These are phyloP conservation scores for Pipra filicauda DNA, from an alignment of 2,113 vertebrate genomes.

Conservation along the genomic window DNA sequence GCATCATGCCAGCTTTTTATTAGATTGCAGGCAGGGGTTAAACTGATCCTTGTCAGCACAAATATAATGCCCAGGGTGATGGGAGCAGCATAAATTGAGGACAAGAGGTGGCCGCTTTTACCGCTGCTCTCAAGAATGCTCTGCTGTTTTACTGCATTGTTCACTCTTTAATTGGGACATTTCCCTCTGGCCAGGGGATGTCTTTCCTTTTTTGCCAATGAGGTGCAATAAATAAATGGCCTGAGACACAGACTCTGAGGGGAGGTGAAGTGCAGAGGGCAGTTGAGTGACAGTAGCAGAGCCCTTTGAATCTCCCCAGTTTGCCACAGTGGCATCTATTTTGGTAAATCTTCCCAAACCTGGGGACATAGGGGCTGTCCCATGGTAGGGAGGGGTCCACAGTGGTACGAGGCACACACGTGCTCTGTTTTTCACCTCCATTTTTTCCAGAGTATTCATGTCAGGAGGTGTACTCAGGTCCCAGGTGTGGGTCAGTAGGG, in stretches of 20 bases:
- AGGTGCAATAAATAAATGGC: constrained; percentile 23
- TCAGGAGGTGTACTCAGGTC: not conserved
- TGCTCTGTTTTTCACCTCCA: not conserved
- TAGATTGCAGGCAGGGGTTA: constrained; percentile 60
- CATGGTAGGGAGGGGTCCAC: rapidly evolving
- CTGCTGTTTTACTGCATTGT: constrained; percentile 20
- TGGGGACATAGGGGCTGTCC: not conserved
- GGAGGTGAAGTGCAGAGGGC: not conserved
- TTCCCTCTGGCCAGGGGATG: not conserved
- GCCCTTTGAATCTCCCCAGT: not conserved
- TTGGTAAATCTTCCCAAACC: not conserved
- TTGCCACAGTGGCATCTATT: not conserved
- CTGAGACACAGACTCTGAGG: not conserved
- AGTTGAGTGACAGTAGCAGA: not conserved
- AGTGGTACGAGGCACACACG: not conserved
- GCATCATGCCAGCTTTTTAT: constrained; percentile 23
- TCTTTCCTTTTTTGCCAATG: not conserved
- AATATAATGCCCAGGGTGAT: constrained; percentile 30
- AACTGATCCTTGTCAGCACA: constrained; percentile 59
- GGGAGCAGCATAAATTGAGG: constrained; percentile 42
- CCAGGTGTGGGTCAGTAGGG: not conserved
- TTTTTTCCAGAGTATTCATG: not conserved
- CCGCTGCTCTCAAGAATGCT: not conserved
- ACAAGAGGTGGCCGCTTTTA: constrained; percentile 19
- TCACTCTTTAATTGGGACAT: constrained; percentile 40